phyloP scores from a whole-genome alignment of 2,797 vertebrate genomes.

The Phalanger gymnotis region DNA sequence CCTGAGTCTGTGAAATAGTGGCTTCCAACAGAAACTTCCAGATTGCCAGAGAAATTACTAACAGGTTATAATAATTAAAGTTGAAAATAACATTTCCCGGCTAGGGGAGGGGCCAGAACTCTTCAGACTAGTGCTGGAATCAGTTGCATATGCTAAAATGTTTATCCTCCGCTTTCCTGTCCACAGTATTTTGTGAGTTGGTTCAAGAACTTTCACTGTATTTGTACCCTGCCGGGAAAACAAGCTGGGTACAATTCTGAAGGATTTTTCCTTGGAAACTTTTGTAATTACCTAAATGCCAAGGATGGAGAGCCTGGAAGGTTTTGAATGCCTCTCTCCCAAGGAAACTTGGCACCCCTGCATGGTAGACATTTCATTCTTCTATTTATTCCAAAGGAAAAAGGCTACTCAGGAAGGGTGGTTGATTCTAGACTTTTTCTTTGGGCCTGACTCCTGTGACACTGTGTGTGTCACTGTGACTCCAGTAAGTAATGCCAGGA shows the following conservation, averaged over 20 bases:
- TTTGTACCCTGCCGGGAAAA: not conserved
- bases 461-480: conserved; percentile 79
- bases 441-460: conserved; percentile 83
- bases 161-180: not conserved
- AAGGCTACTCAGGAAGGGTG: conserved; percentile 33
- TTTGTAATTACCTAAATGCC: too few relatives aligned
- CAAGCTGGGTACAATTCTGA: not conserved
- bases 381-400: conserved; percentile 70
- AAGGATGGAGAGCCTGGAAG: fast-evolving
- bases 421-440: conserved; percentile 78
- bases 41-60: not conserved
- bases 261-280: fast-evolving
- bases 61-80: not conserved
- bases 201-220: not conserved
- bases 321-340: not conserved
- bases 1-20: not conserved
- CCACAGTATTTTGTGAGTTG: not conserved
- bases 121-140: fast-evolving
- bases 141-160: fast-evolving
- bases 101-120: not conserved
- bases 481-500: conserved; percentile 84
- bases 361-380: conserved; percentile 71
- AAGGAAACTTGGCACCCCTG: not conserved
- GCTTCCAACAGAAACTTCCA: not conserved
- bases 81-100: not conserved